These are phyloP conservation scores for Chironomus tepperi DNA, from an alignment of 1,140 invertebrate genomes.

Conservation along the genomic window DNA sequence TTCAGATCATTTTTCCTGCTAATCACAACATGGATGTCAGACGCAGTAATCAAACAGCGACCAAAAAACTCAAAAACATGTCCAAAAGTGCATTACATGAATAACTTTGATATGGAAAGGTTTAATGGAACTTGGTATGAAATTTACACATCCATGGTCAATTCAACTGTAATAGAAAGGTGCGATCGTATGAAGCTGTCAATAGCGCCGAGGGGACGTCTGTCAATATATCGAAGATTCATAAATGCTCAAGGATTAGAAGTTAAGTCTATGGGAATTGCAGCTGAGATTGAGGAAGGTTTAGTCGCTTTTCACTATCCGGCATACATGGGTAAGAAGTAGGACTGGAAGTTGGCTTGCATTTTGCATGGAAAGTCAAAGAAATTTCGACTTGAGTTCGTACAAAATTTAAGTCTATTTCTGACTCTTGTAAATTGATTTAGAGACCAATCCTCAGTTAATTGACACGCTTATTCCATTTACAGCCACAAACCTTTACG, in stretches of 20 bases:
- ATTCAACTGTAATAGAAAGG: not conserved
- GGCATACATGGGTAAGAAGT: not conserved
- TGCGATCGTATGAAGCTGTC: not conserved
- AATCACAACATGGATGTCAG: no score
- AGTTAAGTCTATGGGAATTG: not conserved
- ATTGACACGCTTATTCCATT: no score
- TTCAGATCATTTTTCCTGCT: no score
- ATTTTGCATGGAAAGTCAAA: no score
- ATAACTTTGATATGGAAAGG: not conserved
- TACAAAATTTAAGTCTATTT: no score
- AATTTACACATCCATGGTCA: not conserved
- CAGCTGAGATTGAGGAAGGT: not conserved
- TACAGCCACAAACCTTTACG: not conserved
- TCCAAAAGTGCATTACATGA: not conserved
- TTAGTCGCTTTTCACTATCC: not conserved
- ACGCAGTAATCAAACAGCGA: no score
- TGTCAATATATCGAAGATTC: not conserved
- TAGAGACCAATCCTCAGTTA: no score
- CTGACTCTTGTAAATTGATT: no score
- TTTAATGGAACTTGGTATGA: constrained; percentile 14
- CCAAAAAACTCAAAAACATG: not conserved
- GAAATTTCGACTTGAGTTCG: no score
- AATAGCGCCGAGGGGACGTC: not conserved
- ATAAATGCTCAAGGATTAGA: not conserved
- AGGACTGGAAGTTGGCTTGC: no score